Base-by-base conservation (phyloP, 2,113 vertebrate species). In the Microcebus griseorufus region DNA sequence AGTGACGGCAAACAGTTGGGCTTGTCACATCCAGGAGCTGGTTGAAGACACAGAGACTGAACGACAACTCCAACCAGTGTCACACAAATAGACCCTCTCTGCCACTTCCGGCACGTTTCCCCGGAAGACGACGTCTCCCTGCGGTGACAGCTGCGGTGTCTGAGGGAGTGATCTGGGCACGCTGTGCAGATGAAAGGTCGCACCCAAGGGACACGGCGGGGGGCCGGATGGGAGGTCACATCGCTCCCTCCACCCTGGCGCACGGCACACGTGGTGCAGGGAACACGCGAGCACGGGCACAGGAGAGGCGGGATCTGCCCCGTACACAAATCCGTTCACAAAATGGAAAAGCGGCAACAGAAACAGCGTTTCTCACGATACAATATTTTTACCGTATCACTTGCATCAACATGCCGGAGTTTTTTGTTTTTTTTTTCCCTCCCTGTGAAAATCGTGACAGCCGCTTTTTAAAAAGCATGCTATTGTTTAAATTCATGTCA, bases 281-380 rank as follows among this genome's bases (percentile, higher is more conserved):
- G 97, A 92, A 89, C 97, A 92, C 95, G 83, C 98, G 81, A 97
- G 96, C 84, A 97, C 98, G 97, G 37, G 91, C 89, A 78, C 73
- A 88, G 81, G 95, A 96, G 88, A n/a, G 75, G 51, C 90, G 82
- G 70, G 55, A 95, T 96, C 95, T 64, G 37, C 37, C 1, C 17
- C 80, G 45, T 95, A 95, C 98, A 97, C 92, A 96, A 97, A 96
- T 95, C 91, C 88, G 95, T 96, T 42, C 92, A 67, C 69, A 94
- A 95, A 97, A 95, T 88, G 75, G 96, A 92, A 91, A 96, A 88
- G 6, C 22, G 84, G 75, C 9, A 80, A 37, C 92, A 91, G 51
- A 37, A 12, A 69, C 51, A 87, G 55, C 13, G 64, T 76, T 91
- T 92, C 96, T 96, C 91, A 96, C 45, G 25, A 82, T 82, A 14